These are phyloP conservation scores for Drosophila nr. perissopoda DNA, from an alignment of 2,888 invertebrate species.

Conservation along the genomic window DNA sequence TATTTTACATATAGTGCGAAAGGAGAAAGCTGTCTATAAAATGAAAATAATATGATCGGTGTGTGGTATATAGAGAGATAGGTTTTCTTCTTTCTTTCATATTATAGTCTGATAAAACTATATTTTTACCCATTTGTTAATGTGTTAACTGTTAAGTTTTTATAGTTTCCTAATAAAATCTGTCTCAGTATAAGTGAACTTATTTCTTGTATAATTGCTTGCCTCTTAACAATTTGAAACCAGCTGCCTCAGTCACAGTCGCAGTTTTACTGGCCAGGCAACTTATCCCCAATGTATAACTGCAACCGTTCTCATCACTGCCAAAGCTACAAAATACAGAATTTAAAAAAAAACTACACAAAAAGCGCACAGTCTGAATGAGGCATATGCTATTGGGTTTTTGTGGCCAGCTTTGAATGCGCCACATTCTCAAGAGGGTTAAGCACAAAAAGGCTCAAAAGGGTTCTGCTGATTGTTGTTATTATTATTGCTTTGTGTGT, in stretches of 20 bases:
- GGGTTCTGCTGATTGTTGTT: slow-evolving; percentile 77
- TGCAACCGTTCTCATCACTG: slow-evolving; percentile 37
- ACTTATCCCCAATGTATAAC: neutral
- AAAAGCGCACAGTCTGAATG: slow-evolving; percentile 12
- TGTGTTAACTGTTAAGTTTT: neutral
- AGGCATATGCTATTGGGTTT: slow-evolving; percentile 61
- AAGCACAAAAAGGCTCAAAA: slow-evolving; percentile 62
- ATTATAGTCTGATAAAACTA: neutral
- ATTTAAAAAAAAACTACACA: slow-evolving; percentile 13
- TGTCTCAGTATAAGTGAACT: neutral
- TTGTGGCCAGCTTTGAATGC: slow-evolving; percentile 78
- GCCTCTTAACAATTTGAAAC: neutral
- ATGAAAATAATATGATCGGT: neutral
- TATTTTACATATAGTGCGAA: no score
- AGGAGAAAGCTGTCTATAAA: neutral
- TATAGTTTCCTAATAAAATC: no score
- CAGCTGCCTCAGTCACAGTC: slow-evolving; percentile 15
- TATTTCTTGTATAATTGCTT: neutral
- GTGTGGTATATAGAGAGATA: neutral
- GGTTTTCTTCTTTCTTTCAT: neutral
- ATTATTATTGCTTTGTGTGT: slow-evolving; percentile 55
- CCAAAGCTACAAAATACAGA: neutral
- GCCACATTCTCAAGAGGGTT: slow-evolving; percentile 75
- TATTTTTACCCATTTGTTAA: no score
- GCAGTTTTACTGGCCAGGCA: neutral